These are phyloP conservation scores for Plutella xylostella DNA, from an alignment of 2,888 invertebrate species.

Conservation along the genomic window DNA sequence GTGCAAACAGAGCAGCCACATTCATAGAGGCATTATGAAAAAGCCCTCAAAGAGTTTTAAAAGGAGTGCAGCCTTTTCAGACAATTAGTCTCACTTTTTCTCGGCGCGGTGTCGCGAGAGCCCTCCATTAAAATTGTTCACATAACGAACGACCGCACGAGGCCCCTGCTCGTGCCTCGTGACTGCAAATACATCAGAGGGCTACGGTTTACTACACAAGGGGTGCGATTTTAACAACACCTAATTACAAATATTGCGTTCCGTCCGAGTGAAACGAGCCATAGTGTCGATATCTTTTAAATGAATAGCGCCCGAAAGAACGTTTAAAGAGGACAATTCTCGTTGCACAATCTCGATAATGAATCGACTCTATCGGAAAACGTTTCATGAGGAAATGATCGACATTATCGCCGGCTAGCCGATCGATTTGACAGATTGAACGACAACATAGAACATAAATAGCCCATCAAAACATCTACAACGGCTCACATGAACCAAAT, in stretches of 20 bases:
- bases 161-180: constrained; percentile 25
- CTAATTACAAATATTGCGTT: no score
- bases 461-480: background rate
- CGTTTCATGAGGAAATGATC: no score
- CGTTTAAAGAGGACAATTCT: no score
- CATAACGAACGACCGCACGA: constrained; percentile 37
- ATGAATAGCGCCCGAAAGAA: no score
- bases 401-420: background rate
- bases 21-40: background rate
- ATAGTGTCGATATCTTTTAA: no score
- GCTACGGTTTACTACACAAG: constrained; percentile 28
- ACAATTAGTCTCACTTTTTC: constrained; percentile 35
- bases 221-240: no score
- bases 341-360: no score
- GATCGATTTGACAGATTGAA: constrained; percentile 1
- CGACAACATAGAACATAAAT: background rate
- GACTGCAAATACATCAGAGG: constrained; percentile 48
- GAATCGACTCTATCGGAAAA: no score
- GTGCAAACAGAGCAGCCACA: no score
- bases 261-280: no score
- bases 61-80: constrained; percentile 36
- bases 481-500: background rate
- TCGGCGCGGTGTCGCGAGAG: constrained; percentile 25
- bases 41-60: constrained; percentile 10
- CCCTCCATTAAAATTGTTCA: constrained; percentile 51